Percentiles rank a stretch among this genome's conserved stretches.
These are phyloP conservation scores for Drosophila erecta DNA, from an alignment of 1,140 invertebrate species.

Conservation along the genomic window DNA sequence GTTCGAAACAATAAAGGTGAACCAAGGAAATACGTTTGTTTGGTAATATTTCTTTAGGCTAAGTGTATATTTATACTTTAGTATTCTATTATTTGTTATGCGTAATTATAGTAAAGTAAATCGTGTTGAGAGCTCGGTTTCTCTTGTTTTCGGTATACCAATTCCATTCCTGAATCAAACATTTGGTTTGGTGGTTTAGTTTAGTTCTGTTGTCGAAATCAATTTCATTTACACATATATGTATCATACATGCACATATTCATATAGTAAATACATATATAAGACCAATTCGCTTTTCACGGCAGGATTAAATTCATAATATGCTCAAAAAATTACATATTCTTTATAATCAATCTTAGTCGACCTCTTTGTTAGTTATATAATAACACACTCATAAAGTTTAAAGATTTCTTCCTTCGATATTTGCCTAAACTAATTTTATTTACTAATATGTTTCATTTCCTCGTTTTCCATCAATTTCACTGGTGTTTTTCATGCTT, in stretches of 20 bases:
- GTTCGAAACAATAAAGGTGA: slow-evolving; percentile 4
- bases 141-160: slow-evolving; percentile 57
- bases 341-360: slow-evolving; percentile 39
- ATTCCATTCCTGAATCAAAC: slow-evolving; percentile 62
- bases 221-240: slow-evolving; percentile 44
- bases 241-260: slow-evolving; percentile 43
- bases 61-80: slow-evolving; percentile 22
- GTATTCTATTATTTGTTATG: slow-evolving; percentile 33
- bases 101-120: slow-evolving; percentile 66
- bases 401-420: slow-evolving; percentile 46
- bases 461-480: slow-evolving; percentile 43
- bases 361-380: slow-evolving; percentile 37
- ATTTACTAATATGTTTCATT: slow-evolving; percentile 68
- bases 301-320: slow-evolving; percentile 80
- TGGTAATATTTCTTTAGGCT: slow-evolving; percentile 10
- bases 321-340: slow-evolving; percentile 73
- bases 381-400: slow-evolving; percentile 67
- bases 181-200: slow-evolving; percentile 74
- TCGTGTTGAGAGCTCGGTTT: slow-evolving; percentile 53
- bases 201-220: slow-evolving; percentile 58
- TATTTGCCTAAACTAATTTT: slow-evolving; percentile 69
- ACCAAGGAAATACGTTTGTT: neutral
- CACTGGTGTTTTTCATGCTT: slow-evolving; percentile 45
- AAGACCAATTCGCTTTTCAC: slow-evolving; percentile 76
- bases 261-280: slow-evolving; percentile 52